These are phyloP conservation scores for Engraulis encrasicolus DNA, from an alignment of 2,113 vertebrate genomes.

Conservation along the genomic window DNA sequence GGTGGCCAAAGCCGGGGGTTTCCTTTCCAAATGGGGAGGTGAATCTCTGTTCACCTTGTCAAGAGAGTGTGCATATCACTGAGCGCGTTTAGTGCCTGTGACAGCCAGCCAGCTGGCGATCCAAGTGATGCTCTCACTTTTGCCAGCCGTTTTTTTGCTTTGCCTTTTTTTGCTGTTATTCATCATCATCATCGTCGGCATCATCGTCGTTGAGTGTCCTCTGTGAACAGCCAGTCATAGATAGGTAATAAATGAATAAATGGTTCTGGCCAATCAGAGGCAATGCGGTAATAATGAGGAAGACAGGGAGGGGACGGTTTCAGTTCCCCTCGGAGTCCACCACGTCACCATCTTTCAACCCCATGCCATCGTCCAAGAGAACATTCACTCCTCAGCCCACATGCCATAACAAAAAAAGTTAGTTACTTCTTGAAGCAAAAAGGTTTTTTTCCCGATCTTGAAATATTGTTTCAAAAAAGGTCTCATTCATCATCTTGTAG, in stretches of 20 bases:
- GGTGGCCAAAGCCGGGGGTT: background rate
- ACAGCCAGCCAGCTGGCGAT: background rate
- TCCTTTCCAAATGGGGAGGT: background rate
- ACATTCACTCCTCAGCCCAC: background rate
- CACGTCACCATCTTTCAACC: background rate
- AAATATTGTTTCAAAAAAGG: no score
- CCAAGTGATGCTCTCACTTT: slow-evolving; percentile 2
- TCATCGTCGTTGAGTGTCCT: no score
- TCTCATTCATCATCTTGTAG: no score
- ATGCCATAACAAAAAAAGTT: no score
- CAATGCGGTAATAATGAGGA: background rate
- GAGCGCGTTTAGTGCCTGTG: slow-evolving; percentile 3
- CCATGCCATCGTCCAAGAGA: background rate
- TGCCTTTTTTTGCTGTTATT: no score
- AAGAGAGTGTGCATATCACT: slow-evolving; percentile 1
- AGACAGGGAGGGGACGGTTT: background rate
- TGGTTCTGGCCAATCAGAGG: background rate
- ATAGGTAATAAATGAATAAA: background rate
- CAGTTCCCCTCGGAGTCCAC: background rate
- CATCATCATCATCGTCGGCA: slow-evolving; percentile 8
- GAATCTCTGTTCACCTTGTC: slow-evolving; percentile 11
- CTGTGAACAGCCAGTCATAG: background rate
- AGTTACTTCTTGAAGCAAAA: background rate
- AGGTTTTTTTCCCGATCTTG: background rate
- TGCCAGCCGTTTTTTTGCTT: slow-evolving; percentile 12